Evolutionary conservation across 2,797 vertebrate genomes (phyloP).

Genomic region (Argyrosomus regius): DNA sequence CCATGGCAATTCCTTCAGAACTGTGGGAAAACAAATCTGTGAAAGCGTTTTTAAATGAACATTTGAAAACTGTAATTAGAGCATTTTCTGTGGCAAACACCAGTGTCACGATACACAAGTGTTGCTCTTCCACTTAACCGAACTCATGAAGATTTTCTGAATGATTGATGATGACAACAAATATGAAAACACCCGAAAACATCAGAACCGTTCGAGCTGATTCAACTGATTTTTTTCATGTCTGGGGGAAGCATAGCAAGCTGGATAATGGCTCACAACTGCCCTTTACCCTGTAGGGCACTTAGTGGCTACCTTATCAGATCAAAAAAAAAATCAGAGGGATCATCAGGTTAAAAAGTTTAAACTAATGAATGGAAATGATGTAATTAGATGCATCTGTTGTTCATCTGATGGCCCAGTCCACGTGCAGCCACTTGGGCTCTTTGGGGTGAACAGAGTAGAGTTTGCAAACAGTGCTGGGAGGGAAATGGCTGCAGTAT

Average conservation of each 20-base stretch:
- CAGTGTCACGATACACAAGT: constrained; percentile 31
- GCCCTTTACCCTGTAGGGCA: constrained; percentile 50
- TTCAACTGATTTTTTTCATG: constrained; percentile 15
- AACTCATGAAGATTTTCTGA: constrained; percentile 12
- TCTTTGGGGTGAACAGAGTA: constrained; percentile 19
- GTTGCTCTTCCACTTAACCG: neutral
- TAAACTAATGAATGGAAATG: constrained; percentile 72
- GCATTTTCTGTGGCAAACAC: constrained; percentile 44
- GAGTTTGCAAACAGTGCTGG: constrained; percentile 21
- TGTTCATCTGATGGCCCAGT: constrained; percentile 59
- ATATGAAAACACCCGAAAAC: constrained; percentile 33
- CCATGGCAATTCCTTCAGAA: constrained; percentile 16
- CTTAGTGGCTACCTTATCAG: constrained; percentile 57
- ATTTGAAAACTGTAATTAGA: constrained; percentile 60
- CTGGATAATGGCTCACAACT: constrained; percentile 30
- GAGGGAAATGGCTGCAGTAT: constrained; percentile 4
- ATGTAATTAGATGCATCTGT: constrained; percentile 77
- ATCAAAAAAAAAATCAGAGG: constrained; percentile 59
- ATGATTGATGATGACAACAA: constrained; percentile 6
- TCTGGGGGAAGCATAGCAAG: constrained; percentile 24
- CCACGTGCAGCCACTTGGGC: constrained; percentile 21
- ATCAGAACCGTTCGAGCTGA: constrained; percentile 12
- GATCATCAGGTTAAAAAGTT: constrained; percentile 72
- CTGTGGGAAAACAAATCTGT: constrained; percentile 50
- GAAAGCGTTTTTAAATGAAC: constrained; percentile 39